phyloP scores from a whole-genome alignment of 2,888 invertebrate genomes.

The Acheta domesticus region DNA sequence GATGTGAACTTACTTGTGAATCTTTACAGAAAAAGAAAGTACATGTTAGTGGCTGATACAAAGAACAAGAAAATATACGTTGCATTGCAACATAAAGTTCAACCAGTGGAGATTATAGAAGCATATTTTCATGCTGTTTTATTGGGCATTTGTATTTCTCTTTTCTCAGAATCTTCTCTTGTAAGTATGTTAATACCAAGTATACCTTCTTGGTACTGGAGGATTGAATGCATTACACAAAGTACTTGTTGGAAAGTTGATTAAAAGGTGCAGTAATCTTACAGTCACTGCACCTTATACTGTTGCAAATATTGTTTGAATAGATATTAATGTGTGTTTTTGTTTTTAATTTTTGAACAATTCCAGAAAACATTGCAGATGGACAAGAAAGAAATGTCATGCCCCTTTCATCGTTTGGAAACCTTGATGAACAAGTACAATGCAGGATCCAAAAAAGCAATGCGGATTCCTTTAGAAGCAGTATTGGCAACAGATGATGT shows the following conservation, averaged over 20 bases:
- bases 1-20: slow-evolving; percentile 49
- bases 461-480: slow-evolving; percentile 30
- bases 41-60: slow-evolving; percentile 55
- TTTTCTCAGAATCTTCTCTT: slow-evolving; percentile 43
- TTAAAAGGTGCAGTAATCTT: background rate
- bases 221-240: too few relatives aligned
- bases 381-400: too few relatives aligned
- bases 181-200: slow-evolving; percentile 28
- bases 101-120: slow-evolving; percentile 56
- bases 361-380: too few relatives aligned
- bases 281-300: too few relatives aligned
- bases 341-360: too few relatives aligned
- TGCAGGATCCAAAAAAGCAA: too few relatives aligned
- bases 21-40: slow-evolving; percentile 53
- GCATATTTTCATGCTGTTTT: slow-evolving; percentile 68
- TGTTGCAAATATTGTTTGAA: too few relatives aligned
- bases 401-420: slow-evolving; percentile 39
- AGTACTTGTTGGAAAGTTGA: too few relatives aligned
- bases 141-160: slow-evolving; percentile 51
- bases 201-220: too few relatives aligned
- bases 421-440: slow-evolving; percentile 38
- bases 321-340: too few relatives aligned
- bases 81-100: slow-evolving; percentile 53
- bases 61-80: slow-evolving; percentile 54
- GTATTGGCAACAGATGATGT: slow-evolving; percentile 41